A percentile compares a stretch with the other conserved stretches of the same genome.
phyloP scores from a whole-genome alignment of 2,888 invertebrate genomes.

The Lasioglossum morio region DNA sequence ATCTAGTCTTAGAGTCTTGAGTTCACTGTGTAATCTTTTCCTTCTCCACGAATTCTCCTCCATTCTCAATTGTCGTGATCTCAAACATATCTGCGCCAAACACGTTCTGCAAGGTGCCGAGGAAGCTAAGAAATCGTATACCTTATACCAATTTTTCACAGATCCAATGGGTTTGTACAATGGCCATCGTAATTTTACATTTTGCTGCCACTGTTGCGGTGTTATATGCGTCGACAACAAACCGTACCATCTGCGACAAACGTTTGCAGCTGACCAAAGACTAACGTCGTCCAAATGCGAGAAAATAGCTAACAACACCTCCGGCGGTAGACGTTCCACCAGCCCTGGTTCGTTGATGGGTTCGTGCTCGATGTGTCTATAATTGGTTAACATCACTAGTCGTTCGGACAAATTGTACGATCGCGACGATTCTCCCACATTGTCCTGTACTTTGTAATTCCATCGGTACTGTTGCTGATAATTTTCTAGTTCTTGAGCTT shows the following conservation, averaged over 20 bases:
- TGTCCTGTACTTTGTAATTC: slow-evolving; percentile 69
- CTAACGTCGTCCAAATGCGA: slow-evolving; percentile 96
- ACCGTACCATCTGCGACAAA: slow-evolving; percentile 93
- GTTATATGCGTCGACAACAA: slow-evolving; percentile 92
- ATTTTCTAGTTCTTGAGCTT: slow-evolving; percentile 67
- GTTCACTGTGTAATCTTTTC: slow-evolving; percentile 92
- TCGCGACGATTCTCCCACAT: slow-evolving; percentile 83
- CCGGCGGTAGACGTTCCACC: slow-evolving; percentile 90
- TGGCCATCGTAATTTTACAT: slow-evolving; percentile 93
- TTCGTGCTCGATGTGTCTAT: slow-evolving; percentile 80
- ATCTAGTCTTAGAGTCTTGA: slow-evolving; percentile 89
- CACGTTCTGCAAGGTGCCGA: slow-evolving; percentile 91
- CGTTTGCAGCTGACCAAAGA: slow-evolving; percentile 94
- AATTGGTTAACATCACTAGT: slow-evolving; percentile 87
- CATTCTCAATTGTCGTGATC: slow-evolving; percentile 87
- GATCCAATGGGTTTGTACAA: slow-evolving; percentile 91
- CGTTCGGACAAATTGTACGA: slow-evolving; percentile 87
- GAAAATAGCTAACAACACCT: slow-evolving; percentile 95
- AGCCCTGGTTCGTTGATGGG: slow-evolving; percentile 86
- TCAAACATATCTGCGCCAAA: slow-evolving; percentile 92
- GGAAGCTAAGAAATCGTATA: slow-evolving; percentile 86
- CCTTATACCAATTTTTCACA: slow-evolving; percentile 92
- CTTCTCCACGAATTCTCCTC: slow-evolving; percentile 94
- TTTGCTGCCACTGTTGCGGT: slow-evolving; percentile 92
- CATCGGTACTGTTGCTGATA: slow-evolving; percentile 55